These are phyloP conservation scores for Scortum barcoo DNA, from an alignment of 2,113 vertebrate species.

Conservation along the genomic window DNA sequence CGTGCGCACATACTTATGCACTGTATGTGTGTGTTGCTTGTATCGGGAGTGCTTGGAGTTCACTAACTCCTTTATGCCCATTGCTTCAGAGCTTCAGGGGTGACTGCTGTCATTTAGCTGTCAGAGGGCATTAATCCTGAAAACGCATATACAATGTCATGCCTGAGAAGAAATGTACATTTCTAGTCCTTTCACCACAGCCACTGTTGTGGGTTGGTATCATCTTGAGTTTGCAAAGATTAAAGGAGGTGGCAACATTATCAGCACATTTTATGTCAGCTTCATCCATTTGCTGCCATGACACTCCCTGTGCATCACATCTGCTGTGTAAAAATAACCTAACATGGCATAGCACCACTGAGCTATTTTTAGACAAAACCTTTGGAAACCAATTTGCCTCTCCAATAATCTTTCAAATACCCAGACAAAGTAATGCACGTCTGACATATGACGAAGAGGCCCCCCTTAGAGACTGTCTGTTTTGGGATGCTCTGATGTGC, in stretches of 20 bases:
- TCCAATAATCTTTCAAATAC: conserved; percentile 63
- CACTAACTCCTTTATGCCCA: conserved; percentile 36
- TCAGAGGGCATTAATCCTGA: conserved; percentile 69
- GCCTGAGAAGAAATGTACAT: conserved; percentile 43
- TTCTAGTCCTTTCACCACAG: conserved; percentile 8
- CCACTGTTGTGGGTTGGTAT: conserved; percentile 11
- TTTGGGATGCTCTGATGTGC: conserved; percentile 49
- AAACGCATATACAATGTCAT: conserved; percentile 38
- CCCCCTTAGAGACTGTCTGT: conserved; percentile 39
- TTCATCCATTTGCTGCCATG: conserved; percentile 40
- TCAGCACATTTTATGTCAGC: conserved; percentile 42
- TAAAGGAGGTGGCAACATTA: conserved; percentile 40
- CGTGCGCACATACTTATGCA: background rate
- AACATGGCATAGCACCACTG: conserved; percentile 38
- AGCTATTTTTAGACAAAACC: conserved; percentile 72
- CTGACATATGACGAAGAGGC: conserved; percentile 55
- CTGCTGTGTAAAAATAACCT: conserved; percentile 61
- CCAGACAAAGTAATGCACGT: conserved; percentile 59
- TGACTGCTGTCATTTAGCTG: conserved; percentile 76
- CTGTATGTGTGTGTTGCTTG: conserved; percentile 19
- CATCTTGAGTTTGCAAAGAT: conserved; percentile 35
- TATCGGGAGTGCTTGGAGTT: conserved; percentile 32
- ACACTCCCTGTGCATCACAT: conserved; percentile 51
- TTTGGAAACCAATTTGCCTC: conserved; percentile 68
- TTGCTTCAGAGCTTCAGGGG: conserved; percentile 38